Evolutionary conservation across 2,888 invertebrate genomes (phyloP), one percentile per base, ranked within the genome.

Genomic region (Elysia crispata): DNA sequence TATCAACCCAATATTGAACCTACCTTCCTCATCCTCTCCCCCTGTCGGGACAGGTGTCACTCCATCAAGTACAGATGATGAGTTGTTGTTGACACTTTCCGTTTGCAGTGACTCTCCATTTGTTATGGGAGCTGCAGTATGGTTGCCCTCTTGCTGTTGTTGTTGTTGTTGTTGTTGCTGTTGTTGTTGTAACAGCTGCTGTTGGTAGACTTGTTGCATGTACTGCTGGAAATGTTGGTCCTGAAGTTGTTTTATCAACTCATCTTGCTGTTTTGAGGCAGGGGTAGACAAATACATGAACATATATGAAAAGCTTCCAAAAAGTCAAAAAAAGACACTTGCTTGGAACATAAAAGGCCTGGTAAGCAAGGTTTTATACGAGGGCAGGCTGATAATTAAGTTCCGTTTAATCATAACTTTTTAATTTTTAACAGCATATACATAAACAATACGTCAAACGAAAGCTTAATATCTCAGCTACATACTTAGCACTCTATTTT

Each of bases 211-310:
- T 92, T 99, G 99, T 88, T 98, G 97, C 95, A 99, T 98, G 92
- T 99, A 99, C 90, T 99, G 98, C 91, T 98, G 97, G 92, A 98
- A 99, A 92, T 99, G 99, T 90, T 99, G 98, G 87, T 98, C 98
- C 93, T 99, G 99, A 69, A 99, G 93, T 91, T 99, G 98, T 79
- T 96, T 94, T 80, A 99, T 97, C 33, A 99, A 94, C 64, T 97
- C 95, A 0, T 96, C 97, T 94, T 99, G 99, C 94, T 98, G 95
- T 8, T 41, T 41, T 41, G 11, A 11, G 41, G 41, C 41, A 41
- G 49, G n/a, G 11, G 72, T 20, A 50, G 18, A 67, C 18, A 67
- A 67, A 67, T 15, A 75, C 15, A 28, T 49, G 57, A 11, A 60
- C 30, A 74, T 20, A 73, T 49, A 60, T 30, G 57, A 41, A 41